phyloP scores from a whole-genome alignment of 2,888 invertebrate genomes.

The Yponomeuta cagnagella region DNA sequence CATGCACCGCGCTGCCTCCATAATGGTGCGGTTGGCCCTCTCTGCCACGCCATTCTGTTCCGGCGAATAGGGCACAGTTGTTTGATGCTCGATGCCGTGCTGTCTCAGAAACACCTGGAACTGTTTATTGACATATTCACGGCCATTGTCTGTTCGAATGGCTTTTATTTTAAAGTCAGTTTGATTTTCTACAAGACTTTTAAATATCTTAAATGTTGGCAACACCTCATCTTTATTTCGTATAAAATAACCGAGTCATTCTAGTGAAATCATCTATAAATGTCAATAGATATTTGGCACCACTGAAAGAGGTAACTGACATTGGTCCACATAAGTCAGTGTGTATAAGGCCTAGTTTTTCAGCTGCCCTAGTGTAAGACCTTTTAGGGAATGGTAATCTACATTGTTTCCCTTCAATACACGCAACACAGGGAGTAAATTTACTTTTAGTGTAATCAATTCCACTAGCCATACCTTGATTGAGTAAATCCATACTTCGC shows the following conservation, averaged over 20 bases:
- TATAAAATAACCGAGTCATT: too few relatives aligned
- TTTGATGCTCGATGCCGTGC: background rate
- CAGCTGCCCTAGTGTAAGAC: constrained; percentile 16
- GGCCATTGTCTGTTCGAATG: background rate
- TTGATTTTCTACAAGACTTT: background rate
- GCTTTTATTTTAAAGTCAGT: background rate
- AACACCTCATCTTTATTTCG: too few relatives aligned
- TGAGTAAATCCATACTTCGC: too few relatives aligned
- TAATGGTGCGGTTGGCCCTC: background rate
- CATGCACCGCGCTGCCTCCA: background rate
- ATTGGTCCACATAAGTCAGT: constrained; percentile 23
- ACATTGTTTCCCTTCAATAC: constrained; percentile 22
- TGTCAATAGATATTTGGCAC: background rate
- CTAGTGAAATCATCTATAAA: too few relatives aligned
- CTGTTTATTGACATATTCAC: background rate
- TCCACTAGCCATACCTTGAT: background rate
- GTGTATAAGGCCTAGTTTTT: constrained; percentile 21
- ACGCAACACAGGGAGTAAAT: constrained; percentile 8
- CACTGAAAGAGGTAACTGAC: constrained; percentile 16
- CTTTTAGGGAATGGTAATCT: constrained; percentile 21
- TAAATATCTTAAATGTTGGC: background rate
- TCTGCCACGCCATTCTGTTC: constrained; percentile 1
- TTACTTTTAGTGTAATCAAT: background rate
- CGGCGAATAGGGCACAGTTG: background rate
- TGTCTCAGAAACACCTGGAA: background rate